Evolutionary conservation across 2,797 vertebrate species (phyloP).

Genomic region (Crocidura indochinensis): DNA sequence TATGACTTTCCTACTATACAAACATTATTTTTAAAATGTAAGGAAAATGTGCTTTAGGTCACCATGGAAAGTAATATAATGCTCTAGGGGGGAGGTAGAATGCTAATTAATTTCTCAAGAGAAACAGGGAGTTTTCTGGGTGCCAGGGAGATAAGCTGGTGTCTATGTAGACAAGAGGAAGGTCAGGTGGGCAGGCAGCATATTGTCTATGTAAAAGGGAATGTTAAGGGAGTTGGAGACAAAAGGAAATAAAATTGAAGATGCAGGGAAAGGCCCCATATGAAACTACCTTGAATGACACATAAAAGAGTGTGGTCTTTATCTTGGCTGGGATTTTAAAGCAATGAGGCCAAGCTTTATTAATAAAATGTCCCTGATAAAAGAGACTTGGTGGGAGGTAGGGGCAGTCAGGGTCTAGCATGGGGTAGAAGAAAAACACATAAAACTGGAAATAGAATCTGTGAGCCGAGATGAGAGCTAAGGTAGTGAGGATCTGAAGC

Average conservation of each 20-base stretch:
- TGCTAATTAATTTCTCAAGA: neutral
- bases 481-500: too few species aligned
- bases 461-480: neutral
- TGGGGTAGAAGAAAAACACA: neutral
- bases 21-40: neutral
- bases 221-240: neutral
- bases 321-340: neutral
- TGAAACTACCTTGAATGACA: neutral
- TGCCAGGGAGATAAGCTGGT: neutral
- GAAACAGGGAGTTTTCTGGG: neutral
- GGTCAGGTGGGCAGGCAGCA: neutral
- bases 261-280: neutral
- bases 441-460: neutral
- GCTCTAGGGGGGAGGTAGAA: neutral
- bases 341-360: neutral
- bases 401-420: neutral
- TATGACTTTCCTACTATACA: too few species aligned
- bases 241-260: slow-evolving; percentile 25
- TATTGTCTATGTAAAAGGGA: neutral
- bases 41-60: neutral
- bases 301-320: neutral
- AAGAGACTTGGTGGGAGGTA: neutral
- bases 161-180: neutral
- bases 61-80: slow-evolving; percentile 13
- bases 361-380: slow-evolving; percentile 23